These are phyloP conservation scores for Agrilus mali DNA, from an alignment of 2,888 invertebrate genomes.

Conservation along the genomic window DNA sequence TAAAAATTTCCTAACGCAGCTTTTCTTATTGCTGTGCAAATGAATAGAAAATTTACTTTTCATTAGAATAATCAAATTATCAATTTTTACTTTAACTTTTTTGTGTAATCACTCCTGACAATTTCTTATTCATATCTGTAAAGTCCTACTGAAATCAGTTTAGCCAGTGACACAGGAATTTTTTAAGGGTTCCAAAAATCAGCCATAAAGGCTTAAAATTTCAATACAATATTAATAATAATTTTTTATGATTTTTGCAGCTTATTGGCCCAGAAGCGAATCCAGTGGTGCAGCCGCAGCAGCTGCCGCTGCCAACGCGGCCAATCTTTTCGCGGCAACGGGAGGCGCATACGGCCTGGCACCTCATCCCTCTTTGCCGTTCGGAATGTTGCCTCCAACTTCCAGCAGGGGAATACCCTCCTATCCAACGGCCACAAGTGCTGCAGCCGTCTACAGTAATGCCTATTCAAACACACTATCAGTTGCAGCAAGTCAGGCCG, in stretches of 20 bases:
- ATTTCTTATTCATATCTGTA: no score
- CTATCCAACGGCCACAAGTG: constrained; percentile 15
- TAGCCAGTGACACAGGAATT: no score
- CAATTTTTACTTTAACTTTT: no score
- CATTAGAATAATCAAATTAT: no score
- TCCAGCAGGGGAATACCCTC: constrained; percentile 20
- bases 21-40: no score
- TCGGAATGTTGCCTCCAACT: constrained; percentile 29
- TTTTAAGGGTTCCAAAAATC: no score
- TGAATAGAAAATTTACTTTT: no score
- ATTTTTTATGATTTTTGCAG: constrained; percentile 35
- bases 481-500: constrained; percentile 76
- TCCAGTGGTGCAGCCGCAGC: constrained; percentile 25
- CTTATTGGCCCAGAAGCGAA: constrained; percentile 68
- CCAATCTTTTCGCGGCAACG: constrained; percentile 35
- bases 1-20: no score
- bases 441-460: constrained; percentile 30
- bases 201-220: no score
- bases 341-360: constrained; percentile 32
- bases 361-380: constrained; percentile 30
- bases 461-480: constrained; percentile 60
- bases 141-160: no score
- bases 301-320: constrained; percentile 34
- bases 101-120: no score
- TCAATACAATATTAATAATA: no score